Percentiles rank a stretch among this genome's conserved stretches.
phyloP scores from a whole-genome alignment of 2,888 invertebrate genomes.

The Marronus borbonicus region DNA sequence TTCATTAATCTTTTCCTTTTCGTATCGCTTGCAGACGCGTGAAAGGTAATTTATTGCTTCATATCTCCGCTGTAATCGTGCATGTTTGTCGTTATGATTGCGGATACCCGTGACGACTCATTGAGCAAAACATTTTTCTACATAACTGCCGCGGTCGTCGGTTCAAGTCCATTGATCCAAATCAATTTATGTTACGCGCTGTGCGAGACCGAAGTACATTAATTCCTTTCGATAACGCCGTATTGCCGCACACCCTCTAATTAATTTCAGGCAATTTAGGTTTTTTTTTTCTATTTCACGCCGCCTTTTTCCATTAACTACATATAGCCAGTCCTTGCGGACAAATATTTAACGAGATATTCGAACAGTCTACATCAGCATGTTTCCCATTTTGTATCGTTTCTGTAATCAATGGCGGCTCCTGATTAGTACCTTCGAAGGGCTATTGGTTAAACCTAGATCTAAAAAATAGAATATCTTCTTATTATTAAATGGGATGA shows the following conservation, averaged over 20 bases:
- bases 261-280: conserved; percentile 35
- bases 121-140: conserved; percentile 41
- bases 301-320: conserved; percentile 4
- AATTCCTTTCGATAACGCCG: conserved; percentile 36
- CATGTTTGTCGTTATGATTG: conserved; percentile 39
- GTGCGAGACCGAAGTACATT: conserved; percentile 22
- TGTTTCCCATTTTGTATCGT: no score
- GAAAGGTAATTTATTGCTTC: conserved; percentile 29
- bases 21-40: conserved; percentile 19
- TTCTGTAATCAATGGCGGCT: no score
- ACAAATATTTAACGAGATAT: neutral
- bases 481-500: no score
- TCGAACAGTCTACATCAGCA: neutral
- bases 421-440: no score
- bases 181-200: conserved; percentile 29
- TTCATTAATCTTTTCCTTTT: conserved; percentile 34
- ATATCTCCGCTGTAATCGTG: conserved; percentile 33
- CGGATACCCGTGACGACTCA: conserved; percentile 35
- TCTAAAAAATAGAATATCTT: no score
- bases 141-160: conserved; percentile 39
- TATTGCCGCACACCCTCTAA: conserved; percentile 29
- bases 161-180: conserved; percentile 36
- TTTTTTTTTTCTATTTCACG: neutral
- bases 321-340: no score
- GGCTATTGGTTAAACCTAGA: no score